phyloP scores from a whole-genome alignment of 2,113 vertebrate species.

The Lipotes vexillifer region DNA sequence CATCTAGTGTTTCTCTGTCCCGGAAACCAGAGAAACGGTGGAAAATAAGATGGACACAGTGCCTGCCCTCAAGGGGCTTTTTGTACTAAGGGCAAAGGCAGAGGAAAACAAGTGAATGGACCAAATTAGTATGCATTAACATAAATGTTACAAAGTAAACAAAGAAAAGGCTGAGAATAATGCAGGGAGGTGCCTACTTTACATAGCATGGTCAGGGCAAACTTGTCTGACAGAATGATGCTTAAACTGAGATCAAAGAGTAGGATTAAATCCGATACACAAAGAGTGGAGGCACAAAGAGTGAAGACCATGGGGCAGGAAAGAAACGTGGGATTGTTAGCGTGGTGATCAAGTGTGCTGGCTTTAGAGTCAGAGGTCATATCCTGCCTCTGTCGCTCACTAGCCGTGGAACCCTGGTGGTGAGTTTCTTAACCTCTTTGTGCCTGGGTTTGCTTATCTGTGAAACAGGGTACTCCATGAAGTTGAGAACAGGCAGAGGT shows the following conservation, averaged over 20 bases:
- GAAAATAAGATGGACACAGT: neutral
- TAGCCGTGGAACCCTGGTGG: neutral
- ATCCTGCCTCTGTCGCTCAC: neutral
- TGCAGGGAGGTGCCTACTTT: neutral
- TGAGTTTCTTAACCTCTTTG: neutral
- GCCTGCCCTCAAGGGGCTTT: neutral
- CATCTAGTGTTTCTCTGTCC: neutral
- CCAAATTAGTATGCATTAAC: neutral
- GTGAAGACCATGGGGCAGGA: neutral
- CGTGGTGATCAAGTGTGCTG: rapidly evolving
- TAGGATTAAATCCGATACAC: neutral
- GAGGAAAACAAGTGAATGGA: neutral
- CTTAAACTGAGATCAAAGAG: neutral
- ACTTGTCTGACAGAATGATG: neutral
- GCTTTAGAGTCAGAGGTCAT: neutral
- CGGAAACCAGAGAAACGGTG: neutral
- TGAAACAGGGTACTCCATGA: neutral
- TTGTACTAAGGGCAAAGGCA: neutral
- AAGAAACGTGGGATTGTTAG: neutral
- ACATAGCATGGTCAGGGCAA: neutral
- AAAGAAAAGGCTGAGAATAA: neutral
- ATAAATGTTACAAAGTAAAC: neutral
- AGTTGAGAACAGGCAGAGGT: neutral
- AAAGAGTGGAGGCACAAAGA: neutral
- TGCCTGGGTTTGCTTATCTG: neutral